Evolutionary conservation across 2,888 invertebrate species (phyloP), one percentile per base, ranked within the genome.

Genomic region (Merodon equestris): DNA sequence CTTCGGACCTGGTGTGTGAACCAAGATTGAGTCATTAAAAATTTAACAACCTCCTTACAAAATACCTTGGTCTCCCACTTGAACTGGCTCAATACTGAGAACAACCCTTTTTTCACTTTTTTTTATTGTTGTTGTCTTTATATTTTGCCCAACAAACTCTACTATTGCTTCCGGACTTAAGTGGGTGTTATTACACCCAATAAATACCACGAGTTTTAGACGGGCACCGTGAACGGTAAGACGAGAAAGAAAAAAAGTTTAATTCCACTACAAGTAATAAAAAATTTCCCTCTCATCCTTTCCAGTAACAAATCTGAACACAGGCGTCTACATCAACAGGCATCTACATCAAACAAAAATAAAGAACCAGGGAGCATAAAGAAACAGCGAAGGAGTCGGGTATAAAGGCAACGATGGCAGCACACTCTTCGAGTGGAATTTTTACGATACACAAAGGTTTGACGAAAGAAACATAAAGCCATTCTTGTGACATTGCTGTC

Each of bases 231-330:
- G 38, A 9, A 5, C 17, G 15, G 15, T 38, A 51, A 44, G 7
- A 53, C 12, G 1, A 27, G 13, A n/a, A 44, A 57, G 57, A 44
- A 51, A 61, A 63, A 51, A 57, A 61, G 44, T 34, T 17, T 79
- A 79, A 73, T 73, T 79, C 63, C 48, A 64, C 63, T 73, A 79
- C 67, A 79, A 79, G 73, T 54, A 73, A 70, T 79, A 79, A 73
- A 79, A 40, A 79, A 70, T 58, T 61, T 64, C 63, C 54, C 44
- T 47, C 38, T 56, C 54, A 48, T 53, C 42, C 40, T 13, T 14
- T 60, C 9, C 12, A n/a, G 17, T 36, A 63, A 51, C 19, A 66
- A 74, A 73, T 77, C 77, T 45, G 57, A 34, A 19, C 67, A 57
- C 50, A 63, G 66, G 50, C 51, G 67, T 57, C 61, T 50, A 45